A percentile compares a stretch with the other conserved stretches of the same genome.
Conservation (phyloP, 2,888 invertebrate genomes). For the Nomada goodeniana region DNA sequence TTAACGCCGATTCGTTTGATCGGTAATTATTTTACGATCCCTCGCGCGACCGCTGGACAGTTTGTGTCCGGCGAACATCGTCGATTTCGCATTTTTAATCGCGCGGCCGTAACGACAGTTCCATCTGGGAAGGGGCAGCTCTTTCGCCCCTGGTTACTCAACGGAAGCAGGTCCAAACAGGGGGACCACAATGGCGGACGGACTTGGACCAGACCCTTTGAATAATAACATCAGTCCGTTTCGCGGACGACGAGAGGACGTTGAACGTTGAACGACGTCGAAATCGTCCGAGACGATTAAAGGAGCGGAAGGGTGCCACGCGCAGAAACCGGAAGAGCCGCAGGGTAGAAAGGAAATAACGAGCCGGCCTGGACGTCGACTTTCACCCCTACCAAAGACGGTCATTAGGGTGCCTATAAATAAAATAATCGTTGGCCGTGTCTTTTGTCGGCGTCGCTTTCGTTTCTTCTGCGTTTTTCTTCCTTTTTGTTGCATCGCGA, state of each 20-base stretch:
- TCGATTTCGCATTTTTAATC: too few relatives aligned
- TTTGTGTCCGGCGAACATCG: neutral
- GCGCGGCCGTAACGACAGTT: too few relatives aligned
- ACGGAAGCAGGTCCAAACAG: too few relatives aligned
- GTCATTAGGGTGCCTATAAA: conserved; percentile 80
- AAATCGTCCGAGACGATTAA: conserved; percentile 51
- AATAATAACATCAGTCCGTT: too few relatives aligned
- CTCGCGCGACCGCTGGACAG: conserved; percentile 22
- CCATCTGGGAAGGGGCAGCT: too few relatives aligned
- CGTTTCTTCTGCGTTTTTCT: neutral
- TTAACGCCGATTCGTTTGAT: conserved; percentile 72
- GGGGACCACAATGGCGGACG: too few relatives aligned
- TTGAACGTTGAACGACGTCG: conserved; percentile 32
- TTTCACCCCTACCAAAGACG: conserved; percentile 71
- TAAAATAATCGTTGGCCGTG: conserved; percentile 77
- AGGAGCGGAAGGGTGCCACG: conserved; percentile 50
- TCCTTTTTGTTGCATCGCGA: neutral
- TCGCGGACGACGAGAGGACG: neutral
- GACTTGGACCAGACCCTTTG: too few relatives aligned
- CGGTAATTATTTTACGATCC: conserved; percentile 77
- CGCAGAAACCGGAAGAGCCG: conserved; percentile 47
- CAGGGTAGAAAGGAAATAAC: conserved; percentile 67
- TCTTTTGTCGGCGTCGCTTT: conserved; percentile 67
- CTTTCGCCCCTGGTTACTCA: too few relatives aligned
- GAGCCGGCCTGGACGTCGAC: conserved; percentile 63